phyloP scores from a whole-genome alignment of 1,140 invertebrate species.

The Tetragonula clypearis region DNA sequence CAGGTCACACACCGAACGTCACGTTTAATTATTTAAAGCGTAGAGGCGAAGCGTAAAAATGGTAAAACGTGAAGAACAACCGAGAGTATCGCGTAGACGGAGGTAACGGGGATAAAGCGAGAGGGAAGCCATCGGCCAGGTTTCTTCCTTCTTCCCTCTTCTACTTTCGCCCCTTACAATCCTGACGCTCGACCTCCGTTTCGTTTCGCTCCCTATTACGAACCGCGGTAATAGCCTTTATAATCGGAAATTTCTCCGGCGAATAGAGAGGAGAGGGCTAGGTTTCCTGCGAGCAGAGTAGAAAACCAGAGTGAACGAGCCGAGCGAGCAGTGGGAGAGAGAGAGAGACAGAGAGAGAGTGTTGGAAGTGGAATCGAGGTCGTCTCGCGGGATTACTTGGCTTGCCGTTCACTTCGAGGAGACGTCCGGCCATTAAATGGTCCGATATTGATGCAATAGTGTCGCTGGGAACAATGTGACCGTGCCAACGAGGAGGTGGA shows the following conservation, averaged over 20 bases:
- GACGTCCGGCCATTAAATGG: constrained; percentile 38
- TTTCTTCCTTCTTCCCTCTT: neutral
- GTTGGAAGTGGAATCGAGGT: constrained; percentile 16
- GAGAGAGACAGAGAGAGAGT: neutral
- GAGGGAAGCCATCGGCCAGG: neutral
- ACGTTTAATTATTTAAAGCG: no score
- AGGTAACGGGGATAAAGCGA: neutral
- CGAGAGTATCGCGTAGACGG: no score
- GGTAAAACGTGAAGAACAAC: no score
- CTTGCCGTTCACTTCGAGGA: constrained; percentile 19
- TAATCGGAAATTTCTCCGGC: constrained; percentile 75
- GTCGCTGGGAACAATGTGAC: neutral
- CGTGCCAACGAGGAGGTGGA: no score
- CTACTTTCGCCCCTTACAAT: constrained; percentile 32
- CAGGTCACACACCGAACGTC: no score
- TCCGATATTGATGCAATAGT: constrained; percentile 41
- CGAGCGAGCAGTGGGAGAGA: neutral
- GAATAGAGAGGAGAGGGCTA: neutral
- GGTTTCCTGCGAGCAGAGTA: neutral
- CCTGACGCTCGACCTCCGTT: constrained; percentile 49
- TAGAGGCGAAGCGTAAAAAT: no score
- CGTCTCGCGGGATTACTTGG: constrained; percentile 35
- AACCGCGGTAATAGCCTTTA: constrained; percentile 73
- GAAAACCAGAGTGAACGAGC: neutral
- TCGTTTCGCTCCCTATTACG: constrained; percentile 48